Evolutionary conservation across 2,113 vertebrate species (phyloP).

Genomic region (Lasiurus borealis): DNA sequence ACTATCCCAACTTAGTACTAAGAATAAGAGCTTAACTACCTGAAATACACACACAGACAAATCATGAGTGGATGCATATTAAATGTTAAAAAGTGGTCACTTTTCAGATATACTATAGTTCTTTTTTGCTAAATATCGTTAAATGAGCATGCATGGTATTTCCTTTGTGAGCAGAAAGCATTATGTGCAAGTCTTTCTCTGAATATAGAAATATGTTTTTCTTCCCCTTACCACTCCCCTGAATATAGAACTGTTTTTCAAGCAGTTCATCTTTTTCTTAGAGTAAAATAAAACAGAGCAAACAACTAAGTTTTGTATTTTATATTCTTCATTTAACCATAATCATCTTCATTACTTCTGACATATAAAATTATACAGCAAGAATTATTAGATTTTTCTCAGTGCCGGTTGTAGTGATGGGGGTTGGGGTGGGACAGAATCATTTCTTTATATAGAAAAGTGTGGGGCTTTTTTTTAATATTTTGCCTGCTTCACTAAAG

Average conservation of each 20-base stretch:
- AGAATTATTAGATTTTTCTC: neutral
- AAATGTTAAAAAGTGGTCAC: neutral
- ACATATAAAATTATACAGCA: constrained; percentile 30
- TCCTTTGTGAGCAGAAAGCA: neutral
- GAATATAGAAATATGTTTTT: constrained; percentile 40
- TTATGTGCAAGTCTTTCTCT: constrained; percentile 13
- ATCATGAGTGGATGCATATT: neutral
- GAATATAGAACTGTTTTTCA: too few species aligned
- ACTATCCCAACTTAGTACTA: neutral
- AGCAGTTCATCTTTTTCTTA: constrained; percentile 20
- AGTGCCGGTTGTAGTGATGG: neutral
- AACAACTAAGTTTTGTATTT: constrained; percentile 17
- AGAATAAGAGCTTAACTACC: neutral
- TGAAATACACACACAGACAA: neutral
- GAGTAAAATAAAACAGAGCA: neutral
- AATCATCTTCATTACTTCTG: constrained; percentile 15
- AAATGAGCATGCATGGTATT: neutral
- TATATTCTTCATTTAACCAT: constrained; percentile 41
- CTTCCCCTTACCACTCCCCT: too few species aligned
- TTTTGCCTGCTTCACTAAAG: constrained; percentile 26
- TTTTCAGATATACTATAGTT: neutral
- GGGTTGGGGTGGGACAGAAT: neutral
- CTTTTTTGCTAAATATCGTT: neutral
- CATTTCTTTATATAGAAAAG: neutral
- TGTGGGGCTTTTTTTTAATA: neutral